A percentile compares a stretch with the other conserved stretches of the same genome.
Conservation (phyloP, 37 sponge, comb jelly and placozoan genomes). For the Halichondria panicea region DNA sequence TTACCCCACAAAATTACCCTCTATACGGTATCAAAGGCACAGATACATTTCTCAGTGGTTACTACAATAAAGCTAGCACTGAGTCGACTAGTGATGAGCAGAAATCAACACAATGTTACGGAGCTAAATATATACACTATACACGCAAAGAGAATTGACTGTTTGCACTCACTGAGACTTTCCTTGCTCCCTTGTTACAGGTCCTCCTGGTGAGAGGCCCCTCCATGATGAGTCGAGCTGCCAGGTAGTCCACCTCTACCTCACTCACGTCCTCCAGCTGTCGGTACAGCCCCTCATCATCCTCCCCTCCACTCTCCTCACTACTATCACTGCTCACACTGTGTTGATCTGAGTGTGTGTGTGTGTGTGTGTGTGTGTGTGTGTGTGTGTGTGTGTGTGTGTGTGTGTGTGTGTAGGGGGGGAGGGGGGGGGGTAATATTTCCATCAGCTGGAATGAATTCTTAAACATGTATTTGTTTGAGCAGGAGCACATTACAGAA, state of each 20-base stretch:
- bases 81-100: neutral
- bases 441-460: no score
- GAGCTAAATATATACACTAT: neutral
- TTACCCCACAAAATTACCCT: no score
- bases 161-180: no score
- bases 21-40: no score
- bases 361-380: constrained; percentile 1
- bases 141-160: no score
- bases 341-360: neutral
- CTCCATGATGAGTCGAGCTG: constrained; percentile 18
- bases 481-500: no score
- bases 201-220: no score
- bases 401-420: no score
- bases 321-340: constrained; percentile 22
- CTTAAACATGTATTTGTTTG: no score
- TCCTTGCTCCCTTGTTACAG: no score
- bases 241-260: neutral
- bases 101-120: neutral
- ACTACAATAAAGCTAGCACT: no score
- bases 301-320: constrained; percentile 11
- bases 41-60: no score
- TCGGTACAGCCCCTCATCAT: constrained; percentile 4
- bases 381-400: neutral
- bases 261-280: constrained; percentile 9
- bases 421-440: neutral